phyloP scores from a whole-genome alignment of 1,140 invertebrate genomes.

The Bombus superbus region DNA sequence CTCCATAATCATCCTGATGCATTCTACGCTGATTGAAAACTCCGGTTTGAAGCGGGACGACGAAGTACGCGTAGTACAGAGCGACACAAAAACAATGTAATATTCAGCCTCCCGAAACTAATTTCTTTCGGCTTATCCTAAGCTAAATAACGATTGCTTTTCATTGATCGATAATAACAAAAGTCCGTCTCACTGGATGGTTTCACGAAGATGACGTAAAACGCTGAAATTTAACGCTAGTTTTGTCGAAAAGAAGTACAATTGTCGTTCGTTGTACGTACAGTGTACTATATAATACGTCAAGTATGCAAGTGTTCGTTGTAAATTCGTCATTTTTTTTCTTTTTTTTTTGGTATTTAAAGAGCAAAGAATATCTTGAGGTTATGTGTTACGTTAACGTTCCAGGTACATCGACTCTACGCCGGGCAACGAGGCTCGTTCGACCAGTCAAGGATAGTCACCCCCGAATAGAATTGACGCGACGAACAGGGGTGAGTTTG shows the following conservation, averaged over 20 bases:
- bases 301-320: too few species aligned
- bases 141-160: too few species aligned
- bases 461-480: constrained; percentile 21
- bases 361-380: not conserved
- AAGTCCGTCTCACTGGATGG: not conserved
- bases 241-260: not conserved
- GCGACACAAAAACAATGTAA: too few species aligned
- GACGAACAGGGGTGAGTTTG: constrained; percentile 27
- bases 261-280: not conserved
- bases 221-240: not conserved
- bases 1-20: not conserved
- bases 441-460: constrained; percentile 4
- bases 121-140: not conserved
- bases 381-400: not conserved
- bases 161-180: not conserved
- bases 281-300: too few species aligned
- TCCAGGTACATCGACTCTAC: not conserved
- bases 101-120: too few species aligned
- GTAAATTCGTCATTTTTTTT: not conserved
- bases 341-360: not conserved
- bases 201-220: not conserved
- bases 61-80: not conserved
- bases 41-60: not conserved
- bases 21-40: not conserved
- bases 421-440: not conserved